Evolutionary conservation across 2,113 vertebrate species (phyloP), one percentile per base, ranked within the genome.

Genomic region (Chionomys nivalis): DNA sequence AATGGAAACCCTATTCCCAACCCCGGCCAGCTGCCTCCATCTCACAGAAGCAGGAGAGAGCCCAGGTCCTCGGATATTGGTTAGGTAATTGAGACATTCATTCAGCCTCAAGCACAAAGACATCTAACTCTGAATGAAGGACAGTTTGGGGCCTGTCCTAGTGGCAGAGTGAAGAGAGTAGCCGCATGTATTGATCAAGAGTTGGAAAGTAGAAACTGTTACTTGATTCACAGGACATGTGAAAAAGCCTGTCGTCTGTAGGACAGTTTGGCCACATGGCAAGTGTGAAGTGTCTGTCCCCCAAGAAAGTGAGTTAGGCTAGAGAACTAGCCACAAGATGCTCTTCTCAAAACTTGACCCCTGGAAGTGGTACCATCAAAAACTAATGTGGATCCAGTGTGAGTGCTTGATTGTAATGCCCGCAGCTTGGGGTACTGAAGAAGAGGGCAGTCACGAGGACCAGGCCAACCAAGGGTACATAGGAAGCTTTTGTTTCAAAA

Each of bases 191-290:
- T 26, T 36, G 73, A 52, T 65, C 12, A 42, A 52, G 39, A 39
- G 0, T 14, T 1, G 19, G 49, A 49, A 55, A 6, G 0, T 5
- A 52, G 39, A 33, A 3, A 16, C 39, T 3, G 16, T 10, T 0
- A 0, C 3, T 0, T 24, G 0, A 9, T 9, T 36, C 28, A 81
- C 68, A n/a, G 31, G 31, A 39, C 31, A 65, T 65, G 44, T 44
- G 82, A 26, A 49, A 5, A 39, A 39, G 11, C 19, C 68, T 33
- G 58, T 83, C 85, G 58, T 83, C 85, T 70, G 3, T 24, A 4
- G 70, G 39, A 52, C 19, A 23, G 0, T n/a, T 28, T 52, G 75
- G 16, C 61, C 7, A 21, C 7, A 8, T 13, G 58, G n/a, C 36
- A 42, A 65, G 19, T 42, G 36, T 73, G 4, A n/a, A 42, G 12